A percentile compares a stretch with the other conserved stretches of the same genome.
Evolutionary conservation across 2,797 vertebrate genomes (phyloP).

Genomic region (Enteromius anoplus): DNA sequence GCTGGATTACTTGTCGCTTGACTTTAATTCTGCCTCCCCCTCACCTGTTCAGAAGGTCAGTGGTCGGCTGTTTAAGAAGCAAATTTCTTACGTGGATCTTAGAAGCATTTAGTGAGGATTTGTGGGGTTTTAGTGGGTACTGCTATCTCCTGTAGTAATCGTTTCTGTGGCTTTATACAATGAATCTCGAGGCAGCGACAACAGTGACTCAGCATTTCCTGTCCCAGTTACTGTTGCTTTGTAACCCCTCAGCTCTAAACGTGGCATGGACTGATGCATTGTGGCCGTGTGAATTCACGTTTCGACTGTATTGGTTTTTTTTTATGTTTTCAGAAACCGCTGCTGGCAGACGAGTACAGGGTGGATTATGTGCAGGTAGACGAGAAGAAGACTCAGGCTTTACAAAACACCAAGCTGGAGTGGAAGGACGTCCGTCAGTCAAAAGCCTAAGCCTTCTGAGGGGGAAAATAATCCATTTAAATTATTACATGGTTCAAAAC

Average conservation of each 20-base stretch:
- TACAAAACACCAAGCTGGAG: slow-evolving; percentile 93
- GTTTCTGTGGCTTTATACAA: background rate
- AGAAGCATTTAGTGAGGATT: background rate
- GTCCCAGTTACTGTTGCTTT: slow-evolving; percentile 7
- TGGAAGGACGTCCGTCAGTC: slow-evolving; percentile 95
- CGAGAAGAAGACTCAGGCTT: slow-evolving; percentile 95
- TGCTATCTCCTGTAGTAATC: background rate
- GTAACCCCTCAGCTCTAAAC: background rate
- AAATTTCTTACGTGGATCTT: background rate
- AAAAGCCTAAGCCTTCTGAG: slow-evolving; percentile 76
- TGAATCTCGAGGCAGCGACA: background rate
- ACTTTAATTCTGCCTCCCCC: slow-evolving; percentile 92
- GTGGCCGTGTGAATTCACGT: background rate
- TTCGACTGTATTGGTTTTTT: background rate
- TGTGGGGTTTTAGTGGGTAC: background rate
- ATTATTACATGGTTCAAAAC: slow-evolving; percentile 40
- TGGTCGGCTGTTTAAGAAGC: background rate
- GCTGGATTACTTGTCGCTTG: slow-evolving; percentile 94
- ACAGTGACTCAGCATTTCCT: slow-evolving; percentile 21
- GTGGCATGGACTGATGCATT: slow-evolving; percentile 3
- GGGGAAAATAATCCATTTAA: background rate
- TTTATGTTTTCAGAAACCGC: slow-evolving; percentile 80
- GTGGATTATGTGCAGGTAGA: slow-evolving; percentile 98
- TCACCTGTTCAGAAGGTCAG: slow-evolving; percentile 92
- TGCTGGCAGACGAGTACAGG: slow-evolving; percentile 82